A percentile compares a stretch with the other conserved stretches of the same genome.
phyloP scores from a whole-genome alignment of 2,797 vertebrate genomes.

The Propithecus deckenii region DNA sequence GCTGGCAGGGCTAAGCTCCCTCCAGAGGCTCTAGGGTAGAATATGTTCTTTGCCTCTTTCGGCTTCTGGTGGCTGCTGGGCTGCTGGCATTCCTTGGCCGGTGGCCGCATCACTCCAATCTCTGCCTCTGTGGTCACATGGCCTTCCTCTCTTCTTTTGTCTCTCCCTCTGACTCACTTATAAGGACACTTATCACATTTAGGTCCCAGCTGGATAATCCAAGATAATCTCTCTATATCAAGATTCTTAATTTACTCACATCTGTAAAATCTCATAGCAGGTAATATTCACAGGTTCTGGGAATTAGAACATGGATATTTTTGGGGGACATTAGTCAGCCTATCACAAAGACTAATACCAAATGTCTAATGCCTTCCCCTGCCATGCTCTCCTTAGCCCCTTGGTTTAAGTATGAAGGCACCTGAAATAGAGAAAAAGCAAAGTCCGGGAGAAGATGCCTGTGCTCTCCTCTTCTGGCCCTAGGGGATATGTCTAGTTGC shows the following conservation, averaged over 20 bases:
- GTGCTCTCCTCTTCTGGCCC: neutral
- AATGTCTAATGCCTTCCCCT: conserved; percentile 1
- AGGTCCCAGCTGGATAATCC: neutral
- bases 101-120: neutral
- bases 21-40: neutral
- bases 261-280: neutral
- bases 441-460: conserved; percentile 11
- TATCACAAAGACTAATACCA: conserved; percentile 7
- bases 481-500: neutral
- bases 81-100: neutral
- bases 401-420: conserved; percentile 35
- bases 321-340: neutral
- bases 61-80: neutral
- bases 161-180: neutral
- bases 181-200: conserved; percentile 6
- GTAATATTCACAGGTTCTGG: neutral
- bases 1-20: neutral
- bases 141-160: neutral
- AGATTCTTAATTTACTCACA: conserved; percentile 8
- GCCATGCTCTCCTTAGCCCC: neutral
- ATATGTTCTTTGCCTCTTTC: neutral
- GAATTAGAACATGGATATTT: neutral
- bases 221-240: neutral
- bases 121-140: neutral
- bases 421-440: conserved; percentile 20